These are phyloP conservation scores for Micromys minutus DNA, from an alignment of 2,113 vertebrate species.

Conservation along the genomic window DNA sequence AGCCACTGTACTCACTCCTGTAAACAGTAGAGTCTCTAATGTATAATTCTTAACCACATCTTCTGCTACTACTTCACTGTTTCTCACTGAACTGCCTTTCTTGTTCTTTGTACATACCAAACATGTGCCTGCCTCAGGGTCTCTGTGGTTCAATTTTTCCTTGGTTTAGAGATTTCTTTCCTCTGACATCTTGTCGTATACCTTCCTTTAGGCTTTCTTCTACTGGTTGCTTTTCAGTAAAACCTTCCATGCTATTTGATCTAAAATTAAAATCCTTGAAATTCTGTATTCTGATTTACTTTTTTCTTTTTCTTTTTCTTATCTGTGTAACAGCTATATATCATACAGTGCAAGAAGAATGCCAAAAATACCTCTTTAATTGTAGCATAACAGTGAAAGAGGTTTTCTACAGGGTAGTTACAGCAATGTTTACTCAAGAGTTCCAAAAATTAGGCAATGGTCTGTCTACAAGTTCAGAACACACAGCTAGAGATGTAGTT, in stretches of 20 bases:
- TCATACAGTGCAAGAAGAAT: background rate
- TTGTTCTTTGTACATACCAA: background rate
- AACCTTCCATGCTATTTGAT: background rate
- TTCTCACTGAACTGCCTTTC: background rate
- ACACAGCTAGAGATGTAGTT: background rate
- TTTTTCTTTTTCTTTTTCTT: background rate
- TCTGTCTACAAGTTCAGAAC: background rate
- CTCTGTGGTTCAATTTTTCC: background rate
- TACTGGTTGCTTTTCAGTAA: background rate
- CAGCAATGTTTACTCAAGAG: background rate
- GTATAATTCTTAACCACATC: background rate
- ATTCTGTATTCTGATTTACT: background rate
- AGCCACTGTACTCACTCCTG: background rate
- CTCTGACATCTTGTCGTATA: background rate
- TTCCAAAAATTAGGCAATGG: background rate
- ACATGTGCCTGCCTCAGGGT: background rate
- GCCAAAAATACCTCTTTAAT: background rate
- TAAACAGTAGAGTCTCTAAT: background rate
- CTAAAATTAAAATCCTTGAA: constrained; percentile 12
- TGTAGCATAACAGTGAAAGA: background rate
- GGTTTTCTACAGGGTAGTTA: background rate
- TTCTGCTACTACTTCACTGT: background rate
- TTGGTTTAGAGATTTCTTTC: background rate
- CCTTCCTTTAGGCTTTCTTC: background rate
- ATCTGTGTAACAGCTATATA: background rate